These are phyloP conservation scores for Nephrotoma guestfalica DNA, from an alignment of 2,888 invertebrate genomes.

Conservation along the genomic window DNA sequence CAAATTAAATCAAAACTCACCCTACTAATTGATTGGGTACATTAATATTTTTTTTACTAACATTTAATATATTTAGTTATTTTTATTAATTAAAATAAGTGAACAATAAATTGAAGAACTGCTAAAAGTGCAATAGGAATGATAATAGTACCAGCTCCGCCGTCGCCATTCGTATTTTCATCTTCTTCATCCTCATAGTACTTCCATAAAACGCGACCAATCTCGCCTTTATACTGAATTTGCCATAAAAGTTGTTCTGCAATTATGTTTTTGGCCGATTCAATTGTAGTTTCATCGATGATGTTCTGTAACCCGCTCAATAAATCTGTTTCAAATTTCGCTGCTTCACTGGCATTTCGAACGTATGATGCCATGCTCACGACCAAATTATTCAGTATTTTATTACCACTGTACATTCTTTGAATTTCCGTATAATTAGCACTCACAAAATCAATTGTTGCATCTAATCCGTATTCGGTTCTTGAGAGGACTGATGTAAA, in stretches of 20 bases:
- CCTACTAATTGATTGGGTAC: too few relatives aligned
- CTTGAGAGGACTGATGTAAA: background rate
- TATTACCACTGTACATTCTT: background rate
- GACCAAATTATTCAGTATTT: background rate
- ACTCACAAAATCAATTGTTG: constrained; percentile 34
- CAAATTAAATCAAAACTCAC: background rate
- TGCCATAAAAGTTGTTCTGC: background rate
- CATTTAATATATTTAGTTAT: background rate
- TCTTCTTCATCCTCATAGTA: background rate
- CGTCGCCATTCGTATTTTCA: background rate
- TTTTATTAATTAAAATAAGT: background rate
- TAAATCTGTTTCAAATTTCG: too few relatives aligned
- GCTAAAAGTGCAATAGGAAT: background rate
- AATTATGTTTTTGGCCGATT: too few relatives aligned
- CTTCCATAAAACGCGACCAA: background rate
- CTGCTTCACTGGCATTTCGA: too few relatives aligned
- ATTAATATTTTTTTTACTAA: too few relatives aligned
- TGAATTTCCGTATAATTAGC: constrained; percentile 21
- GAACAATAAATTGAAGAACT: background rate
- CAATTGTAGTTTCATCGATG: too few relatives aligned
- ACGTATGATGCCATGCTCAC: background rate
- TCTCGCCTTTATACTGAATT: background rate
- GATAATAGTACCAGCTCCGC: background rate
- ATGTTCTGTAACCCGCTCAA: too few relatives aligned
- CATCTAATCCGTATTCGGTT: constrained; percentile 28